Base-by-base conservation (phyloP, 2,797 vertebrate genomes). In the Epinephelus malabaricus region DNA sequence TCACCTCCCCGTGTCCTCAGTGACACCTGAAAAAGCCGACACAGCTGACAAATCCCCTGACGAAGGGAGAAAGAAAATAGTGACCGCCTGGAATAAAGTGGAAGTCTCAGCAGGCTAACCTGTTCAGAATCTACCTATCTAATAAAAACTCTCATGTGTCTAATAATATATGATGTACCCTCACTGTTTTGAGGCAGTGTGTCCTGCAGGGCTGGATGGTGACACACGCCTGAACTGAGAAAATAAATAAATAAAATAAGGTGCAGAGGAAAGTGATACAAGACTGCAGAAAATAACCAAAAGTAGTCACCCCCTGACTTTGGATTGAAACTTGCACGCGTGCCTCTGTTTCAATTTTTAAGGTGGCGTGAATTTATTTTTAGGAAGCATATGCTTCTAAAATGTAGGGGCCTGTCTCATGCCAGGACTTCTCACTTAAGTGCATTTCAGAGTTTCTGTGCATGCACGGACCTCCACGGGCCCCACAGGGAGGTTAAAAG, bases 371-470 rank as follows among this genome's bases (percentile, higher is more conserved):
- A 15, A 56, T 79, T 60, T 86, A 82, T 86, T 87, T 88, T 86
- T 86, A 84, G 84, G 40, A 38, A 63, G 67, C 62, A 64, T 47
- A 56, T 70, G 59, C 51, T 67, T 72, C 55, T 65, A 23, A 83
- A 85, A 80, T 59, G 61, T 65, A 47, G 59, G 49, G 53, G 53
- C 46, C 65, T 30, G 59, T 64, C 73, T 76, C 49, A 30, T 75
- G 54, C 18, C 18, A 81, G 30, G 67, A 76, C 51, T 77, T 89
- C 73, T 76, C 65, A 51, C 75, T 69, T 79, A 79, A 84, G 86
- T 77, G 85, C 72, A 84, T 88, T 78, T 83, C 54, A 74, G 78
- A 56, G 77, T 73, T 80, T 55, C 27, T 67, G 73, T 73, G 64
- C 53, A 30, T 27, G 55, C 69, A 8, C n/a, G 9, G 40, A 66